A percentile compares a stretch with the other conserved stretches of the same genome.
Evolutionary conservation across 2,797 vertebrate species (phyloP).

Genomic region (Otolemur crassicaudatus): DNA sequence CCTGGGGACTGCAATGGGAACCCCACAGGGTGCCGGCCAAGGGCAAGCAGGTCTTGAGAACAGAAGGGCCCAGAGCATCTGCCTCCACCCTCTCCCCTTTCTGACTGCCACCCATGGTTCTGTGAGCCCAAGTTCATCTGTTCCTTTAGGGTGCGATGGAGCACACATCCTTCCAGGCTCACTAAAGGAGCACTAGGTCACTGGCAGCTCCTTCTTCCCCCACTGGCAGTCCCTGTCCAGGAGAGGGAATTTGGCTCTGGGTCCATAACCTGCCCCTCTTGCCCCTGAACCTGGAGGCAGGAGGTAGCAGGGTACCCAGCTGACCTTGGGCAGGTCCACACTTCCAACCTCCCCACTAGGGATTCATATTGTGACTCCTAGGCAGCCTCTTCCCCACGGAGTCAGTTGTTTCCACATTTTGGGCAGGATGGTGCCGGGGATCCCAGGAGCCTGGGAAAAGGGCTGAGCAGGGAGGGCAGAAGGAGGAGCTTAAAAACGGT

Average conservation of each 20-base stretch:
- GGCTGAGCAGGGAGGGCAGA: no score
- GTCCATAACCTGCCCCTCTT: background rate
- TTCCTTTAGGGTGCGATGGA: background rate
- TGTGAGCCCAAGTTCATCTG: background rate
- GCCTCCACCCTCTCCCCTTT: background rate
- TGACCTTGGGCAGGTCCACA: slow-evolving; percentile 18
- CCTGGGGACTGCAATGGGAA: background rate
- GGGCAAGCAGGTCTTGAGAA: no score
- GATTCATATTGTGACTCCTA: background rate
- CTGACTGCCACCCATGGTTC: background rate
- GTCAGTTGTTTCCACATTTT: no score
- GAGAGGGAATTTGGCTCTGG: background rate
- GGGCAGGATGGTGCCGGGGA: fast-evolving
- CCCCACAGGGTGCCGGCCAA: background rate
- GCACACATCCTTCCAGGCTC: background rate
- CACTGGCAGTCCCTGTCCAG: background rate
- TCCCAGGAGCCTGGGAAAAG: background rate
- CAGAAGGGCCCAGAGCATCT: background rate
- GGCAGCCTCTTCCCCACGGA: background rate
- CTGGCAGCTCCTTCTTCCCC: background rate
- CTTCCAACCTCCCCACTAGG: background rate
- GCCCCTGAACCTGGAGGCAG: background rate
- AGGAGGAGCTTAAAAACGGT: fast-evolving
- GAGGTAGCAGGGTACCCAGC: background rate
- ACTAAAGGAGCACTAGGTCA: background rate